phyloP scores from a whole-genome alignment of 2,797 vertebrate species.

The Megaceryle alcyon region DNA sequence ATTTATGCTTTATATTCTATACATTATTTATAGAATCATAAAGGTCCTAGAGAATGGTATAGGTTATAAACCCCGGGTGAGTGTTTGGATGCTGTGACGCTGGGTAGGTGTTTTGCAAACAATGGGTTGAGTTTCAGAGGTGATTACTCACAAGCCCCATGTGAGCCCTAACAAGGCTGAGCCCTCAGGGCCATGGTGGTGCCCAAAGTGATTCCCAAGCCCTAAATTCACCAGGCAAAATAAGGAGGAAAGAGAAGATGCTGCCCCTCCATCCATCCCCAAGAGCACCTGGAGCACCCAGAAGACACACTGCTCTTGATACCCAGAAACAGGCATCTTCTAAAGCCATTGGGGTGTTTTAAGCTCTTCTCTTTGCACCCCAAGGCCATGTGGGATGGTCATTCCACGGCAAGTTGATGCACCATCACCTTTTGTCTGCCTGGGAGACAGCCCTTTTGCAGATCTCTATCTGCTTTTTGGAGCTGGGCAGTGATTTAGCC shows the following conservation, averaged over 20 bases:
- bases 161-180: background rate
- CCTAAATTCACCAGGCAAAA: background rate
- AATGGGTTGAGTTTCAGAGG: background rate
- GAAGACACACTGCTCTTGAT: background rate
- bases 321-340: background rate
- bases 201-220: background rate
- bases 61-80: background rate
- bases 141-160: background rate
- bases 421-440: background rate
- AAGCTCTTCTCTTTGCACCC: background rate
- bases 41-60: background rate
- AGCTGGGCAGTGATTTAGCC: background rate
- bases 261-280: too few relatives aligned
- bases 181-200: accelerated
- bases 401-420: background rate
- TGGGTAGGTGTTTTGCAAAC: background rate
- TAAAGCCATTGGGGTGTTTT: background rate
- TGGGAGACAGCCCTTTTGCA: background rate
- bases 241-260: background rate
- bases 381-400: background rate
- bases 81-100: background rate
- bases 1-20: too few relatives aligned
- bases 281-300: background rate
- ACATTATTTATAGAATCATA: background rate
- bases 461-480: background rate